Base-by-base conservation (phyloP, 1,140 invertebrate species). In the Drosophila lacteicornis region DNA sequence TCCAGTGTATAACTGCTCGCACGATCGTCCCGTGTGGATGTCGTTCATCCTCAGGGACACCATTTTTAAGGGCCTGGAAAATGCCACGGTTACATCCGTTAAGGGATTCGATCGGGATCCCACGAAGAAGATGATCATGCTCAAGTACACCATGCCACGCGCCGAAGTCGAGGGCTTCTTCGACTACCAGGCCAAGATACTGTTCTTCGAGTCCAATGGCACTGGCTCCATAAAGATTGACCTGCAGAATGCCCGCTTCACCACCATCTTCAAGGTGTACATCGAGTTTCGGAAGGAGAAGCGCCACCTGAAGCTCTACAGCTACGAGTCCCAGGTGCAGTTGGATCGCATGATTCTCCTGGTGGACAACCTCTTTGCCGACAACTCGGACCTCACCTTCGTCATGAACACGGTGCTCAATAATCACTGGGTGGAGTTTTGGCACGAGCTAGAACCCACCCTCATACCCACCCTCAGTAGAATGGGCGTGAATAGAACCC, bases 361-460 rank as follows among this genome's bases (percentile, higher is more conserved):
- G 40, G 36, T 60, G 27, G 78, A 82, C 17, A 49, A 82, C 33
- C 51, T 82, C 2, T 80, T 63, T 40, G 40, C 51, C 9, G 74
- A 73, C 8, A 82, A 82, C 30, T 60, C 57, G 0, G 79, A 82
- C 30, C 46, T 82, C 3, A 67, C 67, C 2, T 9, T 69, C n/a
- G 15, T 55, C 11, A n/a, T 82, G 0, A 81, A 73, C 46, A 58
- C 55, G 0, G 61, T 81, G 19, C 15, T 82, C 5, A 82, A 82
- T 33, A 60, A 76, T 1, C 66, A 77, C 4, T 82, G 80, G 80
- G 19, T 77, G 6, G 60, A 77, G 11, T 65, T 81, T 4, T 82
- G 80, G 80, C 80, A 81, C 50, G 74, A 82, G 19, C 19, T 82
- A 5, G 73, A 78, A 4, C 30, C 74, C 9, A 65, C 40, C 9